Conservation (phyloP, 2,888 invertebrate genomes). For the Geophilus truncorum region DNA sequence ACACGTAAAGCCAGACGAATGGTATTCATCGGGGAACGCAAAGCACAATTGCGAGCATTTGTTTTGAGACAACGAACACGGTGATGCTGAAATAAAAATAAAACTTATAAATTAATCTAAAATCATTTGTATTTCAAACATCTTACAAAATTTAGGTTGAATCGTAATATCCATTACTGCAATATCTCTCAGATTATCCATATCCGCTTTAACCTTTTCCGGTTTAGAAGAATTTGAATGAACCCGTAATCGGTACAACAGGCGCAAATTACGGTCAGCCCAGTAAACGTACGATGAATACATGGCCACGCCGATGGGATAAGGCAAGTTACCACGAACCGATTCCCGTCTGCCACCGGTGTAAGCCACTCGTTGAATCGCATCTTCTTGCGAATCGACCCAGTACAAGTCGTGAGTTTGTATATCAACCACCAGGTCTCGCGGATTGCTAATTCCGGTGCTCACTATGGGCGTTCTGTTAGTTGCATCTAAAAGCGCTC, state of each 20-base stretch:
- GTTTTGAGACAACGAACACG: slow-evolving; percentile 55
- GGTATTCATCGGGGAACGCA: slow-evolving; percentile 63
- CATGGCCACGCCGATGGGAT: slow-evolving; percentile 88
- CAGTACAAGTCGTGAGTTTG: slow-evolving; percentile 92
- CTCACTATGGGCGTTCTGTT: slow-evolving; percentile 80
- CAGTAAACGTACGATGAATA: slow-evolving; percentile 81
- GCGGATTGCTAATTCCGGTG: slow-evolving; percentile 82
- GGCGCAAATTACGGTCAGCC: slow-evolving; percentile 87
- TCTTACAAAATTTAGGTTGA: slow-evolving; percentile 59
- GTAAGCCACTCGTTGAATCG: slow-evolving; percentile 63
- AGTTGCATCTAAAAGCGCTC: slow-evolving; percentile 78
- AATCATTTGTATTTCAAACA: neutral
- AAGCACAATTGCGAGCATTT: slow-evolving; percentile 95
- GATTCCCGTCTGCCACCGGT: slow-evolving; percentile 56
- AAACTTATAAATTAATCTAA: too few relatives aligned
- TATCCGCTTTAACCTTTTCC: slow-evolving; percentile 69
- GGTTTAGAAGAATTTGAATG: slow-evolving; percentile 61
- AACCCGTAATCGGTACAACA: slow-evolving; percentile 49
- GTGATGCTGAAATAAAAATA: slow-evolving; percentile 50
- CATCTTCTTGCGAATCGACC: slow-evolving; percentile 92
- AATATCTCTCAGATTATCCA: slow-evolving; percentile 81
- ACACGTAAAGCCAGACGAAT: slow-evolving; percentile 58
- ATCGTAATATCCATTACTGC: slow-evolving; percentile 82
- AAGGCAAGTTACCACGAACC: slow-evolving; percentile 79
- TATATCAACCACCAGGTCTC: slow-evolving; percentile 87